These are phyloP conservation scores for Polia nebulosa DNA, from an alignment of 2,888 invertebrate species.

Conservation along the genomic window DNA sequence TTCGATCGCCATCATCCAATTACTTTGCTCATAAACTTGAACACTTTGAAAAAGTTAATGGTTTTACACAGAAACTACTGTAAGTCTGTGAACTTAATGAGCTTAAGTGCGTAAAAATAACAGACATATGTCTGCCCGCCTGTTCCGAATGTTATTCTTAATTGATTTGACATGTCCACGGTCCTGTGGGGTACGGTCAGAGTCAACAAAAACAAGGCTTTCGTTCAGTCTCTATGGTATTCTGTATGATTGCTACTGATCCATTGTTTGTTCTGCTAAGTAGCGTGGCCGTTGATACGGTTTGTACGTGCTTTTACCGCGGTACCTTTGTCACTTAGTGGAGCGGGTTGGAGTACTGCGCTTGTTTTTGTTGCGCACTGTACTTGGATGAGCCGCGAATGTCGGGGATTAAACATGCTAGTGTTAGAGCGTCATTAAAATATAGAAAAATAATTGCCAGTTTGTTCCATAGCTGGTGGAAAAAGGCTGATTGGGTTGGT, in stretches of 20 bases:
- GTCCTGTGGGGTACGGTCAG: slow-evolving; percentile 72
- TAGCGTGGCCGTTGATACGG: slow-evolving; percentile 79
- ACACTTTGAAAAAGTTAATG: slow-evolving; percentile 45
- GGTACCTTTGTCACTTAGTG: slow-evolving; percentile 84
- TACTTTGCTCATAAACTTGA: slow-evolving; percentile 47
- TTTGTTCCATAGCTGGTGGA: background rate
- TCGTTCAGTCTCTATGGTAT: slow-evolving; percentile 67
- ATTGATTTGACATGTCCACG: slow-evolving; percentile 85
- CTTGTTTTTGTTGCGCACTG: slow-evolving; percentile 68
- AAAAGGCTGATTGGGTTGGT: background rate
- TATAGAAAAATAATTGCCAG: background rate
- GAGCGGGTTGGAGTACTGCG: slow-evolving; percentile 66
- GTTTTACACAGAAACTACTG: slow-evolving; percentile 52
- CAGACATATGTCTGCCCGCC: slow-evolving; percentile 53
- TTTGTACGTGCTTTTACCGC: slow-evolving; percentile 81
- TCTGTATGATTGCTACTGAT: slow-evolving; percentile 83
- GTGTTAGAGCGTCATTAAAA: background rate
- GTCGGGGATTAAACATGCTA: slow-evolving; percentile 37
- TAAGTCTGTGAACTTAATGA: slow-evolving; percentile 47
- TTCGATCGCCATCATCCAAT: slow-evolving; percentile 41
- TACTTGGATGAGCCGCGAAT: slow-evolving; percentile 55
- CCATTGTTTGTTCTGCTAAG: slow-evolving; percentile 85
- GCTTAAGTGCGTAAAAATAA: slow-evolving; percentile 54
- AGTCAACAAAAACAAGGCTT: slow-evolving; percentile 79
- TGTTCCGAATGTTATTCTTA: slow-evolving; percentile 77